These are phyloP conservation scores for Strix occidentalis DNA, from an alignment of 2,797 vertebrate species.

Conservation along the genomic window DNA sequence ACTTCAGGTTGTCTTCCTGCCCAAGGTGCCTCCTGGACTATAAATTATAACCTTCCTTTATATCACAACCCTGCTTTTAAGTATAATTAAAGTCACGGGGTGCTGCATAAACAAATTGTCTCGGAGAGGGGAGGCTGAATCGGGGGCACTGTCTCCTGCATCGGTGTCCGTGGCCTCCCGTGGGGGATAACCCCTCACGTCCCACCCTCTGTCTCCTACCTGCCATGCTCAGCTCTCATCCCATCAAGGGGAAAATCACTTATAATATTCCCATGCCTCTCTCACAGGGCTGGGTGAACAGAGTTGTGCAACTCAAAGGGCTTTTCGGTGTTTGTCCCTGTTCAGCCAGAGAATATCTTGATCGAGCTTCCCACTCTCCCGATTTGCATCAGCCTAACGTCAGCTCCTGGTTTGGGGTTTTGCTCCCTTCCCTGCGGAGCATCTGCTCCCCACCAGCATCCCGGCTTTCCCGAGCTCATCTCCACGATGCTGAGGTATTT, in stretches of 20 bases:
- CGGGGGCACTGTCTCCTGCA: neutral
- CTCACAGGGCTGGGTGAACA: neutral
- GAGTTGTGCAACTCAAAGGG: slow-evolving; percentile 28
- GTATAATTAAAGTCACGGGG: neutral
- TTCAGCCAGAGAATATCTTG: slow-evolving; percentile 1
- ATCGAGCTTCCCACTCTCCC: slow-evolving; percentile 22
- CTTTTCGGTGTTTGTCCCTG: slow-evolving; percentile 23
- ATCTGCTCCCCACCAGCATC: neutral
- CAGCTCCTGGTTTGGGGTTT: neutral
- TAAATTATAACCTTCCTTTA: slow-evolving; percentile 58
- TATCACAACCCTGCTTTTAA: slow-evolving; percentile 34
- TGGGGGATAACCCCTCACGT: neutral
- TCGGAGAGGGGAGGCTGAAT: neutral
- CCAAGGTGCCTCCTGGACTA: slow-evolving; percentile 41
- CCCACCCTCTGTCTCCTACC: neutral
- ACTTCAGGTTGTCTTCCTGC: slow-evolving; percentile 22
- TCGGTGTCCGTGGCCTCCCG: neutral
- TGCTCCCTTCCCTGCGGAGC: neutral
- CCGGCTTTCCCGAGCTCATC: neutral
- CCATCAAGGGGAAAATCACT: neutral
- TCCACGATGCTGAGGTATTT: neutral
- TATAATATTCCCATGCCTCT: neutral
- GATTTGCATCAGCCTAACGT: neutral
- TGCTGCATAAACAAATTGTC: slow-evolving; percentile 13
- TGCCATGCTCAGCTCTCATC: rapidly evolving